Percentiles rank a stretch among this genome's conserved stretches.
These are phyloP conservation scores for Drosophila pseudotakahashii DNA, from an alignment of 2,888 invertebrate species.

Conservation along the genomic window DNA sequence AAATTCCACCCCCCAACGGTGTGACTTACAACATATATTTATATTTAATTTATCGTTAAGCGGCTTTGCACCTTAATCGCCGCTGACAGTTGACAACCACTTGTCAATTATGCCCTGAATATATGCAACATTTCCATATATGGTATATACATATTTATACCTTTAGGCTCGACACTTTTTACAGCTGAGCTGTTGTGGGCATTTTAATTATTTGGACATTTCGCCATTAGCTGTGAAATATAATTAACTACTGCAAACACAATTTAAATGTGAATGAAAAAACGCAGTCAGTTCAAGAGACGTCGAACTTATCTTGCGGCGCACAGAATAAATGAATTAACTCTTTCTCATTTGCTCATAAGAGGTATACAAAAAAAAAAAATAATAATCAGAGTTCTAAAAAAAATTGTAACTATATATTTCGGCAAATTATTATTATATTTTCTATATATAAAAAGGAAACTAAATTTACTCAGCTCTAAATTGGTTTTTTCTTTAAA, in stretches of 20 bases:
- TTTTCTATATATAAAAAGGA: not conserved
- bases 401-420: not conserved
- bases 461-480: too few species aligned
- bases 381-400: not conserved
- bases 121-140: constrained; percentile 20
- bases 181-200: constrained; percentile 36
- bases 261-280: constrained; percentile 69
- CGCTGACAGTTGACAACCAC: constrained; percentile 70
- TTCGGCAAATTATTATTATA: not conserved
- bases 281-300: constrained; percentile 32
- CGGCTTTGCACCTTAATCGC: constrained; percentile 67
- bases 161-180: constrained; percentile 33
- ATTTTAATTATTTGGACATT: constrained; percentile 79
- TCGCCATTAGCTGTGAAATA: constrained; percentile 75
- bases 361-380: not conserved
- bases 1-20: not conserved
- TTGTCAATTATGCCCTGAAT: constrained; percentile 58
- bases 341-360: not conserved
- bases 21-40: constrained; percentile 42
- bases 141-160: not conserved
- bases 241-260: constrained; percentile 75
- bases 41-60: constrained; percentile 66
- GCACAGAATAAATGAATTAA: constrained; percentile 17
- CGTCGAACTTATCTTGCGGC: constrained; percentile 13
- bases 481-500: too few species aligned